Base-by-base conservation (phyloP, 2,113 vertebrate genomes). In the Salvelinus alpinus region DNA sequence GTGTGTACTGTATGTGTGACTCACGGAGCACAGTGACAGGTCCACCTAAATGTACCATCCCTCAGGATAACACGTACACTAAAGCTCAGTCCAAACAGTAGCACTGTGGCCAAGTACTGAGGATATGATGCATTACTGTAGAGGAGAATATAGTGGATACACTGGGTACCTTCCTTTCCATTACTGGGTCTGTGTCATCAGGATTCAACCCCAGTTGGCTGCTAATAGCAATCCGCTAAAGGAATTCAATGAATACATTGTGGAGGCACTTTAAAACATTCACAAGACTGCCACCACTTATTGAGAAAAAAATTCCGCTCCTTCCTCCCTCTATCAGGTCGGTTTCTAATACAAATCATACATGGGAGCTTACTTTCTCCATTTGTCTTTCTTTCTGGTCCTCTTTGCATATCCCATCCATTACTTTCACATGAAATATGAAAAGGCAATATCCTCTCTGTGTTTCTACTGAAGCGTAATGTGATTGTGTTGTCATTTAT, bases 401-500 rank as follows among this genome's bases (percentile, higher is more conserved):
- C 88, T 92, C 90, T 93, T 93, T 92, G 91, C 93, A 93, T 93
- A 94, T 85, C 89, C 90, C 91, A 93, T 94, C 92, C 92, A 94
- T 94, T 94, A 94, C 93, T 89, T 93, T 92, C 94, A 96, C 94
- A 96, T 92, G 93, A 96, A 95, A 96, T 94, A 94, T 92, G 91
- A 95, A 96, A 96, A 94, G 92, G 92, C 94, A 94, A 94, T 94
- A 94, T 95, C 95, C 94, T 85, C 91, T 94, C 94, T 93, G 92
- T 93, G 94, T 96, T 96, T 95, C 95, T 95, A 96, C 94, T 93
- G 86, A 94, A 96, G 95, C 95, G 92, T 96, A 96, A 97, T 97
- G 96, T 93, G 93, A 97, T 96, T 96, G 95, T 96, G 95, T 96
- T 97, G 95, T 98, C 96, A 96, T 95, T 97, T 97, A 96, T 95